A percentile compares a stretch with the other conserved stretches of the same genome.
Evolutionary conservation across 2,888 invertebrate species (phyloP).

Genomic region (Bursaphelenchus okinawaensis): DNA sequence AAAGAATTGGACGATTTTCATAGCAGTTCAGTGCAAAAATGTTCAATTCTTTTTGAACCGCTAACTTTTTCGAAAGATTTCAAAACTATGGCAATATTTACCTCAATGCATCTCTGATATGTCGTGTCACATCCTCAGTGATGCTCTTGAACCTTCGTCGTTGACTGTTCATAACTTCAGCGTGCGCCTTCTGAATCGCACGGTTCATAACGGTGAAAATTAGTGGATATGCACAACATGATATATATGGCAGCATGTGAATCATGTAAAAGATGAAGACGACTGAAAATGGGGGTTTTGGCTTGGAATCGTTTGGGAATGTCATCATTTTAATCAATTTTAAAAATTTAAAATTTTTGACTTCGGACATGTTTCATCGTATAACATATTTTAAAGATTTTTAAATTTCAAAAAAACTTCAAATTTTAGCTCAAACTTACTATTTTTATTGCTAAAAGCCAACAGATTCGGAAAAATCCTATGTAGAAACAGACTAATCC

Average conservation of each 20-base stretch:
- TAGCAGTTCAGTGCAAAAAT: no score
- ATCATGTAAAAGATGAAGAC: constrained; percentile 53
- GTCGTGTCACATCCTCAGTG: constrained; percentile 37
- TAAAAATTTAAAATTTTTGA: no score
- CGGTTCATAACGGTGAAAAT: constrained; percentile 53
- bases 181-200: constrained; percentile 34
- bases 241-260: constrained; percentile 54
- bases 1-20: no score
- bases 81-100: constrained; percentile 3
- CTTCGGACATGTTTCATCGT: no score
- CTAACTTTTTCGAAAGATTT: no score
- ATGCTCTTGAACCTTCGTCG: constrained; percentile 31
- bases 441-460: constrained; percentile 5
- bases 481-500: constrained; percentile 45
- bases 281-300: constrained; percentile 34
- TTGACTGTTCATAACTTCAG: constrained; percentile 18
- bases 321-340: no score
- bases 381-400: no score
- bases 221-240: constrained; percentile 53
- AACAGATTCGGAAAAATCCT: constrained; percentile 9
- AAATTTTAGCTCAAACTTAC: constrained; percentile 2
- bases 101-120: constrained; percentile 21
- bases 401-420: no score
- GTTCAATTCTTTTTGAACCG: no score
- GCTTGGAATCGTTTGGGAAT: not conserved